Evolutionary conservation across 2,113 vertebrate genomes (phyloP).

Genomic region (Colaptes auratus): DNA sequence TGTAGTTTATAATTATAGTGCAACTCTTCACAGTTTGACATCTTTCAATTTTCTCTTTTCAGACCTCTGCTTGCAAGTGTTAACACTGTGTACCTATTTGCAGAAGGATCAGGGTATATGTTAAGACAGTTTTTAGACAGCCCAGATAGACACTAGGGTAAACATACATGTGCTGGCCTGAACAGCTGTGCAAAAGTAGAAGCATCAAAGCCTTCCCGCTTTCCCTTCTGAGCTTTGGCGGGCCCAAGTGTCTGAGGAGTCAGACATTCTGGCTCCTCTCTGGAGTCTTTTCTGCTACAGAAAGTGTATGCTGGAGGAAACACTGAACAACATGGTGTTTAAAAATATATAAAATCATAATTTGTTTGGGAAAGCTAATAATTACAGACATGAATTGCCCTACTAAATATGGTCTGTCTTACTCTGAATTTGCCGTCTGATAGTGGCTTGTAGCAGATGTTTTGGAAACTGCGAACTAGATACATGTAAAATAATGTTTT

Average conservation of each 20-base stretch:
- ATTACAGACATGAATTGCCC: background rate
- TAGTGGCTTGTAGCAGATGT: background rate
- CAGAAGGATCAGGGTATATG: background rate
- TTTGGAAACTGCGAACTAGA: background rate
- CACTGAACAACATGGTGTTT: background rate
- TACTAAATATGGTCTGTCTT: background rate
- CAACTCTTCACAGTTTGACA: background rate
- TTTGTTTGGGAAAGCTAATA: conserved; percentile 1
- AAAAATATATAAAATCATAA: conserved; percentile 41
- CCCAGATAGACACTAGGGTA: background rate
- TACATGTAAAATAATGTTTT: background rate
- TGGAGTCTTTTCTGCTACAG: background rate
- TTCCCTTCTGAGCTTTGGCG: background rate
- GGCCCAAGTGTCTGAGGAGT: background rate
- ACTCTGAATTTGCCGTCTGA: background rate
- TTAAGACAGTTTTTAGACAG: background rate
- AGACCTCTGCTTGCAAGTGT: background rate
- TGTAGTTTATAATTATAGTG: conserved; percentile 15
- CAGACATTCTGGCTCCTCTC: conserved; percentile 42
- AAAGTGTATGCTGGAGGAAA: background rate
- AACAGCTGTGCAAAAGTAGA: background rate
- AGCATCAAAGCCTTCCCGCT: background rate
- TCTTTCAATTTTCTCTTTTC: background rate
- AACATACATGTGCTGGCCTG: background rate
- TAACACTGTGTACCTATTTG: background rate